A percentile compares a stretch with the other conserved stretches of the same genome.
Evolutionary conservation across 2,797 vertebrate species (phyloP).

Genomic region (Lacerta bilineata): DNA sequence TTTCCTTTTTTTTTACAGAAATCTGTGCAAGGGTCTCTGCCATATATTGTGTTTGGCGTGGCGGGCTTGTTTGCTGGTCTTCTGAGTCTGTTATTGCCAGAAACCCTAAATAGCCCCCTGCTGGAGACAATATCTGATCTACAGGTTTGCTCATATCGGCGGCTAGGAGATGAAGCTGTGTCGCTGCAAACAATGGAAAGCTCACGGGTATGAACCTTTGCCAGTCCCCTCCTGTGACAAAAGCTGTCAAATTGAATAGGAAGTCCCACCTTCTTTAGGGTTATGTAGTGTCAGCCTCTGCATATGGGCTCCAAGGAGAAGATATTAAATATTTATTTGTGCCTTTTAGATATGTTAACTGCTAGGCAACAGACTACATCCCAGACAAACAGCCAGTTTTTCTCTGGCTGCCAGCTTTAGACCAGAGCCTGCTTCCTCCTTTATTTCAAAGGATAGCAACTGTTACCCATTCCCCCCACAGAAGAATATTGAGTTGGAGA

Average conservation of each 20-base stretch:
- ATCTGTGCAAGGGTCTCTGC: conserved; percentile 80
- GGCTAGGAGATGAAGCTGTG: conserved; percentile 78
- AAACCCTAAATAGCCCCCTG: conserved; percentile 82
- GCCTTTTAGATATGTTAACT: background rate
- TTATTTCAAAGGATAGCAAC: background rate
- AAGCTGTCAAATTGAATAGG: conserved; percentile 56
- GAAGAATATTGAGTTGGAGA: background rate
- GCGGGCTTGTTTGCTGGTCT: conserved; percentile 80
- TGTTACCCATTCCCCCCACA: background rate
- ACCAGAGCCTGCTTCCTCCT: background rate
- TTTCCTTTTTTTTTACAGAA: conserved; percentile 70
- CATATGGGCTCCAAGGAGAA: conserved; percentile 31
- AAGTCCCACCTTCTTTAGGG: background rate
- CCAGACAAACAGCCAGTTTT: background rate
- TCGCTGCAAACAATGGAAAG: conserved; percentile 75
- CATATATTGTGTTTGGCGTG: conserved; percentile 82
- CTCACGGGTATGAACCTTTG: conserved; percentile 66
- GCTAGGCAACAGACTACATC: background rate
- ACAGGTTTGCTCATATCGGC: conserved; percentile 76
- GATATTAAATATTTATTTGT: conserved; percentile 30
- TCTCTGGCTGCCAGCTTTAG: background rate
- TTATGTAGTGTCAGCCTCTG: conserved; percentile 6
- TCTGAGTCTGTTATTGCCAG: conserved; percentile 82
- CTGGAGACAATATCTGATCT: conserved; percentile 84
- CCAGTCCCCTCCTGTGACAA: conserved; percentile 36